Base-by-base conservation (phyloP, 2,797 vertebrate genomes). In the Anisognathus igniventris region DNA sequence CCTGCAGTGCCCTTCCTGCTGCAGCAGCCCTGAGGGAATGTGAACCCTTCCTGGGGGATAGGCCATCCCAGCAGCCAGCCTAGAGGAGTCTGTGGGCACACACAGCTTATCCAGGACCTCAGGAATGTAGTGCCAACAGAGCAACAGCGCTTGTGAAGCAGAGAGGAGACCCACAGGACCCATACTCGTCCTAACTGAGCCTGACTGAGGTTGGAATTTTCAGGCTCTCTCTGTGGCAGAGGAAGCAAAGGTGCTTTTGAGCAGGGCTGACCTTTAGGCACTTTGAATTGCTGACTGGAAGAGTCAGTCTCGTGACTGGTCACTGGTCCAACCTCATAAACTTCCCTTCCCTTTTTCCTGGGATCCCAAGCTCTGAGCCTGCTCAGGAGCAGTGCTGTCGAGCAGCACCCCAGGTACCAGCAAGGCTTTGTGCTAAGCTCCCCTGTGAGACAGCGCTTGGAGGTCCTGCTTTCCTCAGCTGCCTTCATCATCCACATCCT, bases 281-380 rank as follows among this genome's bases (percentile, higher is more conserved):
- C 42, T 57, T 60, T 14, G 35, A 75, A 73, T 6, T 35, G n/a
- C 27, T 31, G 24, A 40, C 39, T 37, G 23, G 27, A 77, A 42
- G 37, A 57, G 15, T 28, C 60, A 65, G n/a, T 54, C 56, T 61
- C 0, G 0, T 0, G 1, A 35, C 33, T 21, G 33, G 14, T 39
- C 75, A 64, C 6, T 31, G 44, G 24, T 67, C 35, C n/a, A 56
- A 24, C 2, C 1, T 62, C 21, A 25, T 5, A 22, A 28, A 61
- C 31, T 33, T 61, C 0, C 0, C 21, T 19, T 71, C 19, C 9
- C 16, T 42, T 71, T 83, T 28, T 8, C 18, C 57, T 42, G 19
- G 33, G 30, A 51, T 57, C 28, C 23, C 39, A 76, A 48, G 47
- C 42, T 93, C 67, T 35, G 37, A 82, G 25, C 25, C n/a, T 77